Percentiles rank a stretch among this genome's conserved stretches.
These are phyloP conservation scores for Dorcus hopei DNA, from an alignment of 2,888 invertebrate species.

Conservation along the genomic window DNA sequence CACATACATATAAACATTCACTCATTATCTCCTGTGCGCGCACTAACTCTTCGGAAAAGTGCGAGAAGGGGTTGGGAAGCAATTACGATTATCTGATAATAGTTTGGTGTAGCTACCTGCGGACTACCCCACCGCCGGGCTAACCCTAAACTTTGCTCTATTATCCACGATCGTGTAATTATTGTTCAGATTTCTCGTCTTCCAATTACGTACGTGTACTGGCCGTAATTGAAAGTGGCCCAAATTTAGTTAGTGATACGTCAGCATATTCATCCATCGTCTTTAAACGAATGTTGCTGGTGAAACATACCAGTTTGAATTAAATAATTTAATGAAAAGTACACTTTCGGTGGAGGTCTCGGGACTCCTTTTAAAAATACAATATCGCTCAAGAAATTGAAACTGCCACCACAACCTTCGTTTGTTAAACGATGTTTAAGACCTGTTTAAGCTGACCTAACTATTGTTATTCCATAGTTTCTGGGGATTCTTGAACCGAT, in stretches of 20 bases:
- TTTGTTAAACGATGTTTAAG: too few relatives aligned
- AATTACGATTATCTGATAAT: slow-evolving; percentile 24
- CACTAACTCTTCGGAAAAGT: neutral
- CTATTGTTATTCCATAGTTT: too few relatives aligned
- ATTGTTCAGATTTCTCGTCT: slow-evolving; percentile 14
- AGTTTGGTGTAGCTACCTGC: slow-evolving; percentile 20
- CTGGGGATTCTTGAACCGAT: too few relatives aligned
- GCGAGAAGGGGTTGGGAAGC: neutral
- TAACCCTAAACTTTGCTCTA: slow-evolving; percentile 11
- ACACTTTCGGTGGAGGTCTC: too few relatives aligned
- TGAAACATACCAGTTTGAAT: too few relatives aligned
- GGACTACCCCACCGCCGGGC: slow-evolving; percentile 1
- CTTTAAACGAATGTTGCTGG: too few relatives aligned
- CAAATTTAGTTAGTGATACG: slow-evolving; percentile 2
- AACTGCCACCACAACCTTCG: too few relatives aligned
- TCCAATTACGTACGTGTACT: slow-evolving; percentile 6
- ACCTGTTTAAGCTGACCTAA: too few relatives aligned
- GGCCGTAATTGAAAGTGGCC: slow-evolving; percentile 14
- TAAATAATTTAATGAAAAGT: too few relatives aligned
- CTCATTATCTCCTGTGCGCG: neutral
- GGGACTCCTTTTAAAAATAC: too few relatives aligned
- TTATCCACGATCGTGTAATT: slow-evolving; percentile 14
- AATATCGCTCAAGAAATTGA: too few relatives aligned
- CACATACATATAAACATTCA: neutral
- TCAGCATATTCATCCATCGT: neutral